Percentiles rank a stretch among this genome's conserved stretches.
phyloP scores from a whole-genome alignment of 2,797 vertebrate genomes.

The Nyctibius grandis region DNA sequence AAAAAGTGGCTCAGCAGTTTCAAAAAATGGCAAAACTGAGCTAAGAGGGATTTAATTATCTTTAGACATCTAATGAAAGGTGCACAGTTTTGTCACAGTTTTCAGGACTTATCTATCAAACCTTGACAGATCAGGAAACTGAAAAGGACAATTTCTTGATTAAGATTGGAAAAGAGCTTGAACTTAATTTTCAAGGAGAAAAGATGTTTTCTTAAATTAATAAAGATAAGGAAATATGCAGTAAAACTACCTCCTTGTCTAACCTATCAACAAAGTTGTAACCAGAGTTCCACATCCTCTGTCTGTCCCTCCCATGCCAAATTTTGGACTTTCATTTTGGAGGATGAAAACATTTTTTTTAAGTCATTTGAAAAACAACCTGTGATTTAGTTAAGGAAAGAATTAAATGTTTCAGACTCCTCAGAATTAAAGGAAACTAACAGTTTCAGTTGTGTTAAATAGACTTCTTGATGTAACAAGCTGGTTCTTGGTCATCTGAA shows the following conservation, averaged over 20 bases:
- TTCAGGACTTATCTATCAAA: neutral
- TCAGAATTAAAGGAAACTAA: neutral
- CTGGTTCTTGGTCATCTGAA: neutral
- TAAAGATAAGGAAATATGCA: neutral
- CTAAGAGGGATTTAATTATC: neutral
- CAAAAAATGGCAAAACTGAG: neutral
- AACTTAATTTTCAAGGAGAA: neutral
- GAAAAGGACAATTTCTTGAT: neutral
- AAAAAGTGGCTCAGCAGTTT: neutral
- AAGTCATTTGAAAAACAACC: neutral
- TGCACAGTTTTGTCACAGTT: neutral
- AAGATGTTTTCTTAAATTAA: neutral
- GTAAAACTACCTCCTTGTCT: neutral
- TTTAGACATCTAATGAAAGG: neutral
- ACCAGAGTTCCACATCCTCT: neutral
- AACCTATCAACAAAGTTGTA: neutral
- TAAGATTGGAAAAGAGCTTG: neutral
- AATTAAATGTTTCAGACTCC: neutral
- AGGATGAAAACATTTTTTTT: neutral
- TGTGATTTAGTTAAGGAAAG: neutral
- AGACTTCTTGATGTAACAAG: neutral
- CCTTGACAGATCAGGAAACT: neutral
- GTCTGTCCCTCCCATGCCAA: neutral
- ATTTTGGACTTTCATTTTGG: neutral
- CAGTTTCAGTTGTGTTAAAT: neutral